Evolutionary conservation across 2,888 invertebrate species (phyloP).

Genomic region (Lymantria dispar): DNA sequence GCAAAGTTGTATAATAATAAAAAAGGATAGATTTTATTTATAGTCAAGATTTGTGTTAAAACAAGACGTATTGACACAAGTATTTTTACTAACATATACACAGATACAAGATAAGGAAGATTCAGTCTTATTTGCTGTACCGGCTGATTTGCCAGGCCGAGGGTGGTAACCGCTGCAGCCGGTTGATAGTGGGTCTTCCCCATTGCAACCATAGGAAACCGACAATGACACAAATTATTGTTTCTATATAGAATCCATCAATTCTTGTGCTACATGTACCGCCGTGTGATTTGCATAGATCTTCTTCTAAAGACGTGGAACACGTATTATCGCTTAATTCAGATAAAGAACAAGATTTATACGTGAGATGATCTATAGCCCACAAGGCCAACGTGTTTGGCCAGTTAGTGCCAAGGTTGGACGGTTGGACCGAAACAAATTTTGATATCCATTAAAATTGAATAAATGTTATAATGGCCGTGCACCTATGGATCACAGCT

Average conservation of each 20-base stretch:
- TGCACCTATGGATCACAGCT: no score
- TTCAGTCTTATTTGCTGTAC: conserved; percentile 69
- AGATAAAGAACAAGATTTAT: conserved; percentile 85
- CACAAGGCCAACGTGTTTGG: conserved; percentile 95
- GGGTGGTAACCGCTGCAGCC: conserved; percentile 86
- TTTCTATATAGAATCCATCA: conserved; percentile 96
- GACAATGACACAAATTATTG: conserved; percentile 87
- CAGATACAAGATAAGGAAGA: conserved; percentile 28
- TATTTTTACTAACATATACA: conserved; percentile 28
- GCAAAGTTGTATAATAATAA: no score
- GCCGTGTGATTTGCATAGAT: conserved; percentile 85
- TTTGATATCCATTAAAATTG: no score
- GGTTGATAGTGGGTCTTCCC: conserved; percentile 87
- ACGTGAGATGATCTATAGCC: conserved; percentile 94
- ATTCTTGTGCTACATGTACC: conserved; percentile 87
- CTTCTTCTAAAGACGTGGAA: conserved; percentile 82
- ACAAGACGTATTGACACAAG: conserved; percentile 18
- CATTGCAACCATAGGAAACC: conserved; percentile 93
- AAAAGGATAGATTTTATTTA: no score
- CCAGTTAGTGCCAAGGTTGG: conserved; percentile 99
- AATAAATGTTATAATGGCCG: no score
- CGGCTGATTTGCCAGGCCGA: conserved; percentile 85
- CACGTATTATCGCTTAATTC: conserved; percentile 83
- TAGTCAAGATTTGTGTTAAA: neutral
- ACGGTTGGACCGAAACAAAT: no score